Percentiles rank a stretch among this genome's conserved stretches.
These are phyloP conservation scores for Otocyon megalotis DNA, from an alignment of 2,113 vertebrate species.

Conservation along the genomic window DNA sequence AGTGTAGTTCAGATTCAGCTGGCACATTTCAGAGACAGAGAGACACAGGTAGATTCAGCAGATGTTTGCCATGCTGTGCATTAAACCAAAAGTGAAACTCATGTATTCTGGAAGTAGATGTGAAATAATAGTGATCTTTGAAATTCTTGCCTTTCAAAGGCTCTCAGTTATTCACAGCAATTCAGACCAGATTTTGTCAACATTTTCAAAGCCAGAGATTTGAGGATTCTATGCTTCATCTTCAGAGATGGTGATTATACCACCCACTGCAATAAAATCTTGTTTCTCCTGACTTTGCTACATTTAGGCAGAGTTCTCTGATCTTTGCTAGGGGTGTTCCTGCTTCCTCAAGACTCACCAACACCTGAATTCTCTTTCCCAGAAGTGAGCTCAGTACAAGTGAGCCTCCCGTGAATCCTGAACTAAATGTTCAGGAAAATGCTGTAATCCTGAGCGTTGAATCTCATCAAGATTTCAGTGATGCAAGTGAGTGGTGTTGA, in stretches of 20 bases:
- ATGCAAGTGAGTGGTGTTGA: not conserved
- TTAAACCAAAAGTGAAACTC: conserved; percentile 49
- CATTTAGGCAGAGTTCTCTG: not conserved
- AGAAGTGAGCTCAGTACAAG: not conserved
- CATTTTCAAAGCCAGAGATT: conserved; percentile 41
- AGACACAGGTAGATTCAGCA: conserved; percentile 58
- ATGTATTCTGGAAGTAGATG: conserved; percentile 14
- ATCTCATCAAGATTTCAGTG: not conserved
- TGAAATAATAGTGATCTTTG: conserved; percentile 59
- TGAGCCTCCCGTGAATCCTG: not conserved
- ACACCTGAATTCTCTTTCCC: not conserved
- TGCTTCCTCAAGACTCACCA: not conserved
- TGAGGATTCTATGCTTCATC: not conserved
- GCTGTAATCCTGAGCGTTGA: not conserved
- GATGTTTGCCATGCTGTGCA: conserved; percentile 35
- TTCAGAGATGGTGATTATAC: not conserved
- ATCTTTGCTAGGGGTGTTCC: not conserved
- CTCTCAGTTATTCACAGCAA: conserved; percentile 4
- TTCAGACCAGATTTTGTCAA: conserved; percentile 60
- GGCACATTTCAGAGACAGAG: not conserved
- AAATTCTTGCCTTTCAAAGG: conserved; percentile 29
- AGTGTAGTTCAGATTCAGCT: not conserved
- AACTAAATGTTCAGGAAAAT: not conserved
- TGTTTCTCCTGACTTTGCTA: not conserved
- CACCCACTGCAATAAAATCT: not conserved